phyloP scores from a whole-genome alignment of 2,113 vertebrate species.

The Polypterus senegalus region DNA sequence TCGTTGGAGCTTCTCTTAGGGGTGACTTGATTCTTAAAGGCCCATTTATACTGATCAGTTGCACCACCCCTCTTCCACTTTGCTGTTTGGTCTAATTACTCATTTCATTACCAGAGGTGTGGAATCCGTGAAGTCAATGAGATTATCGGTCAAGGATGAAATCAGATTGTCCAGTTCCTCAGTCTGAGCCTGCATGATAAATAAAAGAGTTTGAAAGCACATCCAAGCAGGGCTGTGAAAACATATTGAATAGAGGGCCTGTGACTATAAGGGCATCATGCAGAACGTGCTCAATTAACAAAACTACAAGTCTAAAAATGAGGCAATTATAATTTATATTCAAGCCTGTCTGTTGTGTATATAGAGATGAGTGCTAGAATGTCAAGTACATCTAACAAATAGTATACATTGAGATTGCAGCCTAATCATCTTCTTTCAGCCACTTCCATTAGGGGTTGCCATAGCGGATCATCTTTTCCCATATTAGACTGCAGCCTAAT shows the following conservation, averaged over 20 bases:
- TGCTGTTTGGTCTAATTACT: neutral
- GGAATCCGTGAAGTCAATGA: slow-evolving; percentile 80
- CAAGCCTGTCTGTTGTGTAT: neutral
- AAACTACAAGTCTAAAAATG: neutral
- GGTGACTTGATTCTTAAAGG: too few relatives aligned
- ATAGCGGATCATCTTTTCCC: too few relatives aligned
- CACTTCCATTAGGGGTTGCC: too few relatives aligned
- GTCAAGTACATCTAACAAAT: too few relatives aligned
- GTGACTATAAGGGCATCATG: neutral
- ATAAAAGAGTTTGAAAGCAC: slow-evolving; percentile 22
- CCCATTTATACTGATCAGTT: too few relatives aligned
- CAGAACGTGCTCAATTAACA: neutral
- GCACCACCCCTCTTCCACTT: too few relatives aligned
- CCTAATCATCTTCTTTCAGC: too few relatives aligned
- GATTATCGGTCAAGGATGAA: slow-evolving; percentile 62
- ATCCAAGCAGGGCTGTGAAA: neutral
- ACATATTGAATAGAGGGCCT: neutral
- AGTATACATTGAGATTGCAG: too few relatives aligned
- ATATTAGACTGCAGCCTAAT: too few relatives aligned
- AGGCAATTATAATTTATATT: neutral
- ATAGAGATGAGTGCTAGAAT: too few relatives aligned
- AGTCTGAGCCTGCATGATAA: slow-evolving; percentile 53
- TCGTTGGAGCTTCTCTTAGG: too few relatives aligned
- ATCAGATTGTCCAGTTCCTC: slow-evolving; percentile 60
- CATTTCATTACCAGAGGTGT: slow-evolving; percentile 49